Evolutionary conservation across 2,888 invertebrate genomes (phyloP).

Genomic region (Sylvicola cinctus): DNA sequence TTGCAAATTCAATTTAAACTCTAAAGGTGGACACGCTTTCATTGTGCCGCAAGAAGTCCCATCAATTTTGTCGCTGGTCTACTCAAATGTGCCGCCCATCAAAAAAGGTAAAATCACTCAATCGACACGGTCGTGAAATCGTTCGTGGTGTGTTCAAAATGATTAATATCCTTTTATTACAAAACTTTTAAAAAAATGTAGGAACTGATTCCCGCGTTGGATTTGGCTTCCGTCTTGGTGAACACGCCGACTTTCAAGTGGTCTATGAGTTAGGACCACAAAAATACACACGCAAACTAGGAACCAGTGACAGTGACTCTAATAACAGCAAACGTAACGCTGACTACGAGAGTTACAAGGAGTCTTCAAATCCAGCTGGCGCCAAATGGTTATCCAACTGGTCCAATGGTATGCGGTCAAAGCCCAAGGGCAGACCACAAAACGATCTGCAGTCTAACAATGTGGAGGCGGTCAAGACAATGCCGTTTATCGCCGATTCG

Average conservation of each 20-base stretch:
- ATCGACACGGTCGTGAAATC: neutral
- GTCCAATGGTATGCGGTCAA: conserved; percentile 32
- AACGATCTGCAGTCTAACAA: conserved; percentile 10
- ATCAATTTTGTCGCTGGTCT: conserved; percentile 54
- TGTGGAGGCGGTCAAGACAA: conserved; percentile 24
- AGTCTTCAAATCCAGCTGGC: conserved; percentile 28
- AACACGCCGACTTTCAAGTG: conserved; percentile 64
- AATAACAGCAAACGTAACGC: conserved; percentile 21
- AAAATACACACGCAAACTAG: conserved; percentile 36
- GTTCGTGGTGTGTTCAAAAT: neutral
- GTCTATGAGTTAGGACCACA: conserved; percentile 60
- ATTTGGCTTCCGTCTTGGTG: conserved; percentile 58
- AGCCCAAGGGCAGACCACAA: conserved; percentile 8
- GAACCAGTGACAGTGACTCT: neutral
- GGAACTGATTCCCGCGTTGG: conserved; percentile 64
- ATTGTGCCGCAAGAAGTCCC: conserved; percentile 66
- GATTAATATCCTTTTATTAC: neutral
- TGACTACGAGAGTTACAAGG: conserved; percentile 13
- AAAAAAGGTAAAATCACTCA: conserved; percentile 45
- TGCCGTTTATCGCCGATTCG: conserved; percentile 24
- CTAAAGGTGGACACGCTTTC: conserved; percentile 22
- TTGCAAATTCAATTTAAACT: neutral
- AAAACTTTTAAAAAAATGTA: conserved; percentile 16
- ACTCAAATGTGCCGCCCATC: conserved; percentile 66
- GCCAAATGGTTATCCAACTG: conserved; percentile 37